phyloP scores from a whole-genome alignment of 2,797 vertebrate species.

The Hybognathus amarus region DNA sequence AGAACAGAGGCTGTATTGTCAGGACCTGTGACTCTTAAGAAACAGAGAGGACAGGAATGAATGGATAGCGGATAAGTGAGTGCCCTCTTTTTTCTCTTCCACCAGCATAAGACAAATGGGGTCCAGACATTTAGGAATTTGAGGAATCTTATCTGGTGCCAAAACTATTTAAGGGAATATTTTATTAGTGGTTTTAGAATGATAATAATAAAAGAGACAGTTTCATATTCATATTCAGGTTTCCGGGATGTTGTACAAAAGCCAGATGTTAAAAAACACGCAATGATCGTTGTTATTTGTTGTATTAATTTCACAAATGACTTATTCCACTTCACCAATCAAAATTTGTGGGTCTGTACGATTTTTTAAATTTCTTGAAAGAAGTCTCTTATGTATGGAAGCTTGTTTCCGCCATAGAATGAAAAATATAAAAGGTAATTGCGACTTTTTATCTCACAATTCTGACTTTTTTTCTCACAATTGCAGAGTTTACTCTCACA shows the following conservation, averaged over 20 bases:
- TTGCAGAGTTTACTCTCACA: too few species aligned
- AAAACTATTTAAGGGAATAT: slow-evolving; percentile 52
- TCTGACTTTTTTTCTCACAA: too few species aligned
- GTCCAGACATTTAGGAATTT: slow-evolving; percentile 58
- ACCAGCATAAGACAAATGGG: slow-evolving; percentile 50
- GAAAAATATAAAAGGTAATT: too few species aligned
- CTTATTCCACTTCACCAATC: not conserved
- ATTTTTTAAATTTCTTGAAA: not conserved
- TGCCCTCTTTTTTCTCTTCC: slow-evolving; percentile 40
- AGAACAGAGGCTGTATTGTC: slow-evolving; percentile 58
- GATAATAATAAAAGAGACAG: not conserved
- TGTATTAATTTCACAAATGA: not conserved
- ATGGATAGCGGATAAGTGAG: slow-evolving; percentile 35
- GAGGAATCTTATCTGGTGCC: slow-evolving; percentile 61
- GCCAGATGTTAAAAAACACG: slow-evolving; percentile 11
- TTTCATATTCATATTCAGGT: slow-evolving; percentile 6
- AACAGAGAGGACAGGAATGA: slow-evolving; percentile 34
- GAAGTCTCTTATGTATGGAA: too few species aligned
- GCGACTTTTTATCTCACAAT: too few species aligned
- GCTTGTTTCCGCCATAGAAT: too few species aligned
- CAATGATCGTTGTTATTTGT: not conserved
- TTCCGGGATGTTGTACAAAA: slow-evolving; percentile 26
- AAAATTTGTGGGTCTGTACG: not conserved
- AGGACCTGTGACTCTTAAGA: slow-evolving; percentile 50
- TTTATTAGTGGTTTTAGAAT: slow-evolving; percentile 35